These are phyloP conservation scores for Perdita meconis DNA, from an alignment of 2,888 invertebrate genomes.

Conservation along the genomic window DNA sequence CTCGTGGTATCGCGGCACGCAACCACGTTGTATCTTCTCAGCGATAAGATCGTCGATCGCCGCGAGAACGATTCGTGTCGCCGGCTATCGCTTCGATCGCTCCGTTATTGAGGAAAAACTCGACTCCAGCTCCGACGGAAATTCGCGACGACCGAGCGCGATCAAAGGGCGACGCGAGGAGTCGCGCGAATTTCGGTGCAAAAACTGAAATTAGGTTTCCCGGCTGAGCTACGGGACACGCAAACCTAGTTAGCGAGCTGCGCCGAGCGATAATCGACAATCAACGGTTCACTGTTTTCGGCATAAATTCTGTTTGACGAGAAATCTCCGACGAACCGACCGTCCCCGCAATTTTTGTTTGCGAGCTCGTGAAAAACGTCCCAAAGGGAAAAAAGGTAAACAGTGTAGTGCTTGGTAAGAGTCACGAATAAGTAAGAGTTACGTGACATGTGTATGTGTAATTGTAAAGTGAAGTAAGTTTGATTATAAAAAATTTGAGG, in stretches of 20 bases:
- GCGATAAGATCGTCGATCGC: constrained; percentile 35
- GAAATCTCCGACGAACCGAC: neutral
- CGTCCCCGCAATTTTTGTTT: neutral
- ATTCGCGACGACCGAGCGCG: constrained; percentile 9
- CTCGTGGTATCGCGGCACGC: constrained; percentile 29
- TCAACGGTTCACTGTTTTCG: constrained; percentile 32
- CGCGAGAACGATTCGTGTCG: constrained; percentile 51
- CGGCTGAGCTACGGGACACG: neutral
- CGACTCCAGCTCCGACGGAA: neutral
- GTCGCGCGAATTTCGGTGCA: constrained; percentile 31
- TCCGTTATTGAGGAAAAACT: constrained; percentile 22
- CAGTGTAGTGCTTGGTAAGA: too few relatives aligned
- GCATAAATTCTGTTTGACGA: constrained; percentile 18
- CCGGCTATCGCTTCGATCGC: constrained; percentile 38
- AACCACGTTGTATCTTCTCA: constrained; percentile 26
- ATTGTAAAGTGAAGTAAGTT: too few relatives aligned
- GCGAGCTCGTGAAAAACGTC: neutral
- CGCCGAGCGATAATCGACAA: constrained; percentile 46
- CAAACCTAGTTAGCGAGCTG: constrained; percentile 45
- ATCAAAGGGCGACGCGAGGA: constrained; percentile 37
- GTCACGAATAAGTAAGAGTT: too few relatives aligned
- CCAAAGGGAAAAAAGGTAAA: too few relatives aligned
- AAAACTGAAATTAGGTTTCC: constrained; percentile 57
- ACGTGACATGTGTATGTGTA: too few relatives aligned
- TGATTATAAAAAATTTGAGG: too few relatives aligned